Conservation (phyloP, 1,140 invertebrate species). For the Matsumurasca onukii region DNA sequence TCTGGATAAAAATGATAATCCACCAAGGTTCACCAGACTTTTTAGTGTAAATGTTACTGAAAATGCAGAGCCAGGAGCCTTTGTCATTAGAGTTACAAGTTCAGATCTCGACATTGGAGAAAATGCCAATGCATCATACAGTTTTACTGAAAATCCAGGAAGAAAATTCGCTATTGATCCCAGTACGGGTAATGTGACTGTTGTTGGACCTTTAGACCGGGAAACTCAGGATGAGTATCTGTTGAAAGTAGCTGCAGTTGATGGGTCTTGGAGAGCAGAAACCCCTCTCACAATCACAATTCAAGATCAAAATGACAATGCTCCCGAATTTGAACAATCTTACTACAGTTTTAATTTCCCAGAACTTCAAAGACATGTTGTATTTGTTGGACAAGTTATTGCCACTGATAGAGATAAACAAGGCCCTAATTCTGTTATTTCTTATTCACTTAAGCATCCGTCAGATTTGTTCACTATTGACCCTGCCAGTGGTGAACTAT, state of each 20-base stretch:
- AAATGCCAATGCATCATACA: conserved; percentile 88
- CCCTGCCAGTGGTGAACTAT: conserved; percentile 85
- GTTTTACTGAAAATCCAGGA: conserved; percentile 84
- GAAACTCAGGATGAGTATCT: conserved; percentile 91
- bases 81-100: conserved; percentile 90
- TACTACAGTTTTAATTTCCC: conserved; percentile 90
- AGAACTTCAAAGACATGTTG: conserved; percentile 73
- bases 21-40: conserved; percentile 86
- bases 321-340: conserved; percentile 85
- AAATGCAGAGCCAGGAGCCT: conserved; percentile 88
- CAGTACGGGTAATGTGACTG: conserved; percentile 87
- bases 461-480: conserved; percentile 90
- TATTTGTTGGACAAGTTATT: conserved; percentile 84
- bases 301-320: conserved; percentile 94
- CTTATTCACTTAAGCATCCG: conserved; percentile 86
- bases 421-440: conserved; percentile 91
- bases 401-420: conserved; percentile 89
- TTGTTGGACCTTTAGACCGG: conserved; percentile 77
- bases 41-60: conserved; percentile 96
- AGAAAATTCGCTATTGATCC: conserved; percentile 87
- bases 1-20: conserved; percentile 93
- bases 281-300: conserved; percentile 90
- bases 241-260: conserved; percentile 80
- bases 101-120: conserved; percentile 83
- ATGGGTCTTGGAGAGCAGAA: conserved; percentile 86